phyloP scores from a whole-genome alignment of 2,113 vertebrate genomes.

The Recurvirostra avosetta region DNA sequence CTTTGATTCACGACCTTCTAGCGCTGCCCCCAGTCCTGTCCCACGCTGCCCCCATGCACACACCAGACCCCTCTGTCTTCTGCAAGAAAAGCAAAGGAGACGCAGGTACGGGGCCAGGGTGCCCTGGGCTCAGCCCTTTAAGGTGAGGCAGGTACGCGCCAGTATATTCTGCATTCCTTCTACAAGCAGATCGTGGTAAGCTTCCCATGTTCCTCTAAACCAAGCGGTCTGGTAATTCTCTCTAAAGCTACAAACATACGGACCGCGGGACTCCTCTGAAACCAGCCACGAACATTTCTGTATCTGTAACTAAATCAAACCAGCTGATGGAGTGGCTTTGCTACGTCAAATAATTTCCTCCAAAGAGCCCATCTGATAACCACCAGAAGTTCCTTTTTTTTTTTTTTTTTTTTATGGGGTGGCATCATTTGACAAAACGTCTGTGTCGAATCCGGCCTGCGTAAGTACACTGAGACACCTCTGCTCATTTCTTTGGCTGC shows the following conservation, averaged over 20 bases:
- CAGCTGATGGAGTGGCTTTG: not conserved
- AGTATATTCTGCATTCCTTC: accelerated
- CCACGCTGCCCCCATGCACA: accelerated
- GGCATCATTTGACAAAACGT: not conserved
- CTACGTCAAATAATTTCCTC: not conserved
- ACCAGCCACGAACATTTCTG: not conserved
- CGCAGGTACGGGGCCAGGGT: no score
- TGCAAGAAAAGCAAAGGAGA: not conserved
- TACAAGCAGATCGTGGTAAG: accelerated
- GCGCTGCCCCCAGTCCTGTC: not conserved
- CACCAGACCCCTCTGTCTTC: not conserved
- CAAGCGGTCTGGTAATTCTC: not conserved
- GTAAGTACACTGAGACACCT: not conserved
- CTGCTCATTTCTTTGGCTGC: not conserved
- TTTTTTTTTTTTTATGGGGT: not conserved
- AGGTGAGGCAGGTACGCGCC: accelerated
- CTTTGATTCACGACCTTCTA: no score
- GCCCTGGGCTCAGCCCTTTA: not conserved
- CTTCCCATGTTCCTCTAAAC: not conserved
- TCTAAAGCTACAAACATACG: not conserved
- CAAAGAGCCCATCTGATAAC: not conserved
- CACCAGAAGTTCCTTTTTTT: not conserved
- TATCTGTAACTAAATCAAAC: not conserved
- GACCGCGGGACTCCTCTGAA: not conserved
- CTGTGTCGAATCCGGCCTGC: not conserved